Evolutionary conservation across 2,888 invertebrate genomes (phyloP), one percentile per base, ranked within the genome.

Genomic region (Entomobrya proxima): DNA sequence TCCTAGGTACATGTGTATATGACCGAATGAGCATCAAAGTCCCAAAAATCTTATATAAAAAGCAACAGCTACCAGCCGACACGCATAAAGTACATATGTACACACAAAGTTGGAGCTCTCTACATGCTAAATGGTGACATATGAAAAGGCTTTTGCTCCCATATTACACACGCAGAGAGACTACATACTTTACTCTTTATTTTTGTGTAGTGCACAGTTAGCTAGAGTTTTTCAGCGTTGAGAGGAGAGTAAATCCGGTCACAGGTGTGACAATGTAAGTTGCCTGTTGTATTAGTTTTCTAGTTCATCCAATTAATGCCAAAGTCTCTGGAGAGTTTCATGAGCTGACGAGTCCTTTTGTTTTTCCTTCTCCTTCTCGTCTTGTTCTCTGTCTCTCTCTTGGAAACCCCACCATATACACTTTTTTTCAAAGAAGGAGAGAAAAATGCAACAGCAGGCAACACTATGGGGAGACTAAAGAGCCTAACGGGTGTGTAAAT

Each of bases 291-390:
- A 90, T 88, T 89, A 88, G 87, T 88, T 87, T 89, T 87, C 87
- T 85, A 89, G 88, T 90, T 90, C 89, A 90, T 90, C 89, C 90
- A 90, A 90, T 90, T 90, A 90, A 90, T 90, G 89, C 88, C 82
- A 87, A 79, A 85, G 88, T 89, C 89, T 88, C 89, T 55, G 78
- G 90, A 84, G 88, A 87, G 88, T 88, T 88, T 88, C 86, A 86
- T 88, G 88, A 89, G 86, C 87, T 88, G 86, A 88, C 88, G 88
- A 87, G 84, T 87, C 88, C 86, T 87, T 86, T 84, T 80, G 77
- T 87, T 86, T 86, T 86, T 75, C 52, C 3, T 77, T 61, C 50
- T 58, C 58, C 79, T 40, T 50, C 47, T 77, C 83, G 18, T 86
- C 72, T 64, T 74, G 64, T 82, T 69, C 80, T 50, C 30, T 21